Evolutionary conservation across 2,797 vertebrate species (phyloP), one percentile per base, ranked within the genome.

Genomic region (Enteromius argenteus): DNA sequence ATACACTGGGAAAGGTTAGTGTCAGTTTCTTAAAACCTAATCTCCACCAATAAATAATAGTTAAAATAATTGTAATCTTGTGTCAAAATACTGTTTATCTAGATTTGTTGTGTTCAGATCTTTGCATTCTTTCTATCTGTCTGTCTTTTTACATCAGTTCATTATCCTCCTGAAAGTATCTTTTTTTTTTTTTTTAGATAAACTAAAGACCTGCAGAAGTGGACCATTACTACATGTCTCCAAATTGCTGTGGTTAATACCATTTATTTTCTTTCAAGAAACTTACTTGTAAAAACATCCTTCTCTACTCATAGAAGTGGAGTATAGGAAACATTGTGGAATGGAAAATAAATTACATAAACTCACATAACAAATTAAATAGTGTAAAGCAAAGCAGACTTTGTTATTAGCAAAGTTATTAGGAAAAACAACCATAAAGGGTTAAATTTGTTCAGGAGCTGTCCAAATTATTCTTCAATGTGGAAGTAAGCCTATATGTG

Each of bases 1-100:
- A 44, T 49, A 75, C 79, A 71, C 11, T 53, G 32, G 49, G 81
- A 86, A 76, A 84, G 0, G 88, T 91, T 30, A 66, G 88, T 88
- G 49, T 23, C 15, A 27, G 21, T 60, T 30, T 30, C 58, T 60
- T 73, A 14, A 11, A 30, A 79, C 11, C 14, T 77, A 15, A 27
- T 30, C 58, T 30, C 5, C 21, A n/a, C 35, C 32, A 17, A 5
- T 32, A 51, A 21, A 21, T 32, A 51, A 73, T 30, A 8, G 3
- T 46, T 58, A 58, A 58, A 11, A 23, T 58, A 23, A 1, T 23
- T 58, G n/a, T 8, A 56, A 58, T 58, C 13, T 60, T 60, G 4
- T 72, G 42, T 8, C n/a, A 71, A 71, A 44, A 46, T 46, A 73
- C 53, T 76, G n/a, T 60, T 60, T 13, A 13, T 5, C 4, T 60